Base-by-base conservation (phyloP, 2,113 vertebrate species). In the Oncorhynchus mykiss region DNA sequence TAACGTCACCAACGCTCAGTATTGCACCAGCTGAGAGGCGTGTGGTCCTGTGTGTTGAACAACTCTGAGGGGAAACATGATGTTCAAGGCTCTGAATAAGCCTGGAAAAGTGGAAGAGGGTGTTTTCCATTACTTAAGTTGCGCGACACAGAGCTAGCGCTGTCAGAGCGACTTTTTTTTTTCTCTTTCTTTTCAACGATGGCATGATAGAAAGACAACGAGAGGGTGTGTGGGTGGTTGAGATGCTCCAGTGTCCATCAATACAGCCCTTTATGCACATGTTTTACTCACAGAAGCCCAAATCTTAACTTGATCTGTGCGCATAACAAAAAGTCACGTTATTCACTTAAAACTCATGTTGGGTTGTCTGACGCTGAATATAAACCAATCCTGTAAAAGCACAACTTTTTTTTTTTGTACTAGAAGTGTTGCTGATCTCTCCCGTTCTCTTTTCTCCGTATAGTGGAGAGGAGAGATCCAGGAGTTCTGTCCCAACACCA, bases 391-490 rank as follows among this genome's bases (percentile, higher is more conserved):
- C 9, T 45, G 39, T 45, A 45, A 45, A 45, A 45, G 39, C 2
- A 45, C 39, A 12, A 2, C 0, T 45, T 39, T 31, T 34, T 11
- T 72, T 45, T 34, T 34, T 45, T 72, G 29, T 54, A 54, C 51
- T 54, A 54, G 0, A 16, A 34, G 1, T 62, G 25, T 60, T 34
- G 24, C 24, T 57, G 34, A 22, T 54, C 25, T 59, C 16, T 39
- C 34, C 34, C 6, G 1, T 34, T 34, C 4, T 24, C 18, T 25
- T 45, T 45, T 12, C 54, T 62, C 59, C 22, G 27, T 71, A 22
- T 60, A 96, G 95, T 96, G 95, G 95, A 95, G 95, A 91, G 95
- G 94, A 22, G 95, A 96, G 74, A 95, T 96, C 83, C 95, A 95
- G 83, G 95, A 96, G 76, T 95, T 95, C 27, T 96, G 95, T 66